These are phyloP conservation scores for Poecilia gillii DNA, from an alignment of 2,797 vertebrate species.

Conservation along the genomic window DNA sequence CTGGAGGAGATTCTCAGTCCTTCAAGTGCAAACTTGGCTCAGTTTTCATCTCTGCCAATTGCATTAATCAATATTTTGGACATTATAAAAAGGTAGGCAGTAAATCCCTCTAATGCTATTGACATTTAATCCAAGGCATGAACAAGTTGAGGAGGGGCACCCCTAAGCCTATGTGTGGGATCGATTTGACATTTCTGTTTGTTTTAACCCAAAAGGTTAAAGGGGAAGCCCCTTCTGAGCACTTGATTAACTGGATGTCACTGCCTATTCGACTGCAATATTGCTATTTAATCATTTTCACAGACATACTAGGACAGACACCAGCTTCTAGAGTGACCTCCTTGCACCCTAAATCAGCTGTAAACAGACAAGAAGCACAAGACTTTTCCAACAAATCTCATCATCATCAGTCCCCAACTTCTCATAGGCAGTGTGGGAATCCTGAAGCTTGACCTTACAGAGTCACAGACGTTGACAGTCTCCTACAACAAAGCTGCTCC, in stretches of 20 bases:
- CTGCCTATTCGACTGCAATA: neutral
- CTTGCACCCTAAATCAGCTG: neutral
- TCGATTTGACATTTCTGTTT: neutral
- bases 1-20: neutral
- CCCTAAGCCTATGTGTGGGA: slow-evolving; percentile 2
- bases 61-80: neutral
- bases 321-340: neutral
- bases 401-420: slow-evolving; percentile 23
- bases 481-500: slow-evolving; percentile 63
- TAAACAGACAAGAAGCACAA: neutral
- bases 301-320: neutral
- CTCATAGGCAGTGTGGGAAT: slow-evolving; percentile 58
- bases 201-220: slow-evolving; percentile 4
- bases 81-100: neutral
- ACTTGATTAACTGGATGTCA: neutral
- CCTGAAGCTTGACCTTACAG: slow-evolving; percentile 49
- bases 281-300: neutral
- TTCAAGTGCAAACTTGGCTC: neutral
- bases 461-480: slow-evolving; percentile 52
- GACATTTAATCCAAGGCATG: slow-evolving; percentile 13
- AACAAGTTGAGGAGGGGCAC: neutral
- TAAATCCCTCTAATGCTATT: neutral
- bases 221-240: neutral
- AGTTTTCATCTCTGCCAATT: neutral
- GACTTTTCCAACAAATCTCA: slow-evolving; percentile 4